These are phyloP conservation scores for Poeciliopsis prolifica DNA, from an alignment of 2,113 vertebrate genomes.

Conservation along the genomic window DNA sequence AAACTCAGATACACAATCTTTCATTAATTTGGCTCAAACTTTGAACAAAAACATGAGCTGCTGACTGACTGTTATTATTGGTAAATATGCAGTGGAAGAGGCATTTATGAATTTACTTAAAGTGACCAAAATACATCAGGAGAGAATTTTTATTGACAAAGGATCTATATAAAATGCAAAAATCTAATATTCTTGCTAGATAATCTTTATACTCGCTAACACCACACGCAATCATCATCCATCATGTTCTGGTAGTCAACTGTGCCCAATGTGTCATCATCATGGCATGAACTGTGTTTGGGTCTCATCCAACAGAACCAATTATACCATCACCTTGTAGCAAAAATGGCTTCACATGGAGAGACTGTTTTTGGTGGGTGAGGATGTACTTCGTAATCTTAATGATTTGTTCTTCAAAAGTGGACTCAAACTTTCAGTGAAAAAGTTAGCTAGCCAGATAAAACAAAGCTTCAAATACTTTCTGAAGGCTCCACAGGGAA, in stretches of 20 bases:
- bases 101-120: not conserved
- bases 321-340: not conserved
- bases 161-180: not conserved
- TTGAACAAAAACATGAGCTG: too few relatives aligned
- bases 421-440: constrained; percentile 10
- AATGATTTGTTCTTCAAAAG: not conserved
- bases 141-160: not conserved
- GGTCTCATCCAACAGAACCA: not conserved
- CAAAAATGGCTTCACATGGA: not conserved
- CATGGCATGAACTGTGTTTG: not conserved
- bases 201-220: not conserved
- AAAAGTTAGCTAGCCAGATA: constrained; percentile 30
- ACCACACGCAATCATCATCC: not conserved
- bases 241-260: not conserved
- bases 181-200: not conserved
- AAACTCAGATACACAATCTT: too few relatives aligned
- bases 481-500: constrained; percentile 15
- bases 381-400: not conserved
- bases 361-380: not conserved
- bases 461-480: constrained; percentile 35
- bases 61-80: too few relatives aligned
- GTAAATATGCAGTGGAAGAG: too few relatives aligned
- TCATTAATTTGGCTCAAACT: not conserved
- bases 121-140: not conserved
- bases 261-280: not conserved